Conservation (phyloP, 2,888 invertebrate species). For the Falcaria lacertinaria region DNA sequence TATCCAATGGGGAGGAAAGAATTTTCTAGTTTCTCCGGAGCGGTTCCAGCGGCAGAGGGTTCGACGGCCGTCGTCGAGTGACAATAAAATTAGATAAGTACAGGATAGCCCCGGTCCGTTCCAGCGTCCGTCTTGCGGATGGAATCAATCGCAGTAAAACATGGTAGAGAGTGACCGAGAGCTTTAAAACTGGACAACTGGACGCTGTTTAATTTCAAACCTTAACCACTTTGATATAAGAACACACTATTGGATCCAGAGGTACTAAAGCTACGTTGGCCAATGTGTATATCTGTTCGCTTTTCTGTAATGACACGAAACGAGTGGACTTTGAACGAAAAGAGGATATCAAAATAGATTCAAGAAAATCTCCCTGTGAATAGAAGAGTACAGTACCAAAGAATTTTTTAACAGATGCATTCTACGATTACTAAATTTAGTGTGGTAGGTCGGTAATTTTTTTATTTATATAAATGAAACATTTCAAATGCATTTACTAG, state of each 20-base stretch:
- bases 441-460: too few species aligned
- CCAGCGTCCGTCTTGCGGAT: slow-evolving; percentile 64
- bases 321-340: slow-evolving; percentile 68
- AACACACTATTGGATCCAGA: slow-evolving; percentile 5
- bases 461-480: too few species aligned
- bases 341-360: slow-evolving; percentile 60
- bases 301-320: slow-evolving; percentile 67
- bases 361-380: slow-evolving; percentile 50
- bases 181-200: slow-evolving; percentile 15
- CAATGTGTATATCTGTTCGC: slow-evolving; percentile 57
- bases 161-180: slow-evolving; percentile 42
- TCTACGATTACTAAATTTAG: too few species aligned
- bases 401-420: too few species aligned
- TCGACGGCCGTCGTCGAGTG: slow-evolving; percentile 58
- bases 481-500: too few species aligned
- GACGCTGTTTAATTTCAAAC: slow-evolving; percentile 29
- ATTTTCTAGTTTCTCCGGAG: slow-evolving; percentile 58
- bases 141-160: slow-evolving; percentile 78
- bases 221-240: slow-evolving; percentile 24
- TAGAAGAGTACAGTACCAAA: too few species aligned
- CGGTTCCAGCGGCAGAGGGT: slow-evolving; percentile 55
- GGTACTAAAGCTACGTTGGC: slow-evolving; percentile 24
- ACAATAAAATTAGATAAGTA: slow-evolving; percentile 80
- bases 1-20: slow-evolving; percentile 53
- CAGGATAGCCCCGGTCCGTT: slow-evolving; percentile 61